Percentiles rank a stretch among this genome's conserved stretches.
Conservation (phyloP, 2,797 vertebrate genomes). For the Gila robusta region DNA sequence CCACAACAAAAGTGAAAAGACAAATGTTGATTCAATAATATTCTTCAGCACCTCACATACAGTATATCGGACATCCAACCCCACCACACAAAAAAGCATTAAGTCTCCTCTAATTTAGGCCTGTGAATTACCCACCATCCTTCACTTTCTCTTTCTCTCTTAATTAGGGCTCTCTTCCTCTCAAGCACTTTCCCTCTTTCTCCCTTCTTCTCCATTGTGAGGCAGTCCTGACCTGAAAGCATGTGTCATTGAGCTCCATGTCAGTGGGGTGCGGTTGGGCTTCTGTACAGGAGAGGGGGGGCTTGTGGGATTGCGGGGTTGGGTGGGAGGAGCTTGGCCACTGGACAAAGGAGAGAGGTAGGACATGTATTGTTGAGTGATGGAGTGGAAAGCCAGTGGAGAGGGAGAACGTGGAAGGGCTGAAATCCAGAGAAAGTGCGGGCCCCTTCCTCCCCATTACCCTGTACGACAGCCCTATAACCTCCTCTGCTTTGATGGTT, state of each 20-base stretch:
- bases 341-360: constrained; percentile 78
- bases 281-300: constrained; percentile 34
- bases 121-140: constrained; percentile 25
- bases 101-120: constrained; percentile 18
- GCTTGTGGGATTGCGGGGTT: constrained; percentile 20
- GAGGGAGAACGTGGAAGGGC: constrained; percentile 68
- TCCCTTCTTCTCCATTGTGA: constrained; percentile 66
- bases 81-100: constrained; percentile 4
- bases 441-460: background rate
- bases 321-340: constrained; percentile 75
- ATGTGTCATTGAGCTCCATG: constrained; percentile 70
- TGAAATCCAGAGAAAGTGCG: constrained; percentile 38
- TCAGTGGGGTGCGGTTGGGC: constrained; percentile 55
- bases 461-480: constrained; percentile 54
- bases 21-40: background rate
- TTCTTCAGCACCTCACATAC: background rate
- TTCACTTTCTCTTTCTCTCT: constrained; percentile 56
- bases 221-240: constrained; percentile 76
- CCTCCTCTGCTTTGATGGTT: constrained; percentile 56
- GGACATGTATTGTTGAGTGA: constrained; percentile 76
- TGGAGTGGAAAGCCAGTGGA: constrained; percentile 68
- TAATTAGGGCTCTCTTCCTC: constrained; percentile 38
- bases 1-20: background rate
- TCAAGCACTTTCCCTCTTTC: constrained; percentile 64
- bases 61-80: background rate